Percentiles rank a stretch among this genome's conserved stretches.
Evolutionary conservation across 2,797 vertebrate species (phyloP).

Genomic region (Fistularia tabacaria): DNA sequence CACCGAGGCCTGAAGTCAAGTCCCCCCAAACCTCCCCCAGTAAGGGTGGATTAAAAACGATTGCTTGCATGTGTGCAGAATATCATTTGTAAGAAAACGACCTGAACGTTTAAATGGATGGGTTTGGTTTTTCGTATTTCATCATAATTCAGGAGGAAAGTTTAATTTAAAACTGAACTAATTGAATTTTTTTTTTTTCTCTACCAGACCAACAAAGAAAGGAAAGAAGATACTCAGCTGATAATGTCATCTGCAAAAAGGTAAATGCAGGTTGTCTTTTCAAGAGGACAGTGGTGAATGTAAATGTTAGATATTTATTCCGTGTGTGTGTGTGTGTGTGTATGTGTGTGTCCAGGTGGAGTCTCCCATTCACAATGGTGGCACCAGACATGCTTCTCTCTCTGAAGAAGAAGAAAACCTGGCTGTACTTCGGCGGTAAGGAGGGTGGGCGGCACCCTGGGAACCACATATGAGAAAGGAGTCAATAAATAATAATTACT

Average conservation of each 20-base stretch:
- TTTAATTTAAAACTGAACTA: no score
- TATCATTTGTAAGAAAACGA: no score
- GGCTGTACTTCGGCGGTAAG: constrained; percentile 87
- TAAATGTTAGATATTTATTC: no score
- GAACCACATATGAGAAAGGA: background rate
- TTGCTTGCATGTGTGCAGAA: no score
- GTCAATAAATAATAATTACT: no score
- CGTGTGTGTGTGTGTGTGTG: no score
- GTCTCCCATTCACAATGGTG: constrained; percentile 67
- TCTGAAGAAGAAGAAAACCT: constrained; percentile 94
- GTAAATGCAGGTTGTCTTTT: constrained; percentile 30
- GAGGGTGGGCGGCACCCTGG: background rate
- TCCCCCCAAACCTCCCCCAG: constrained; percentile 84
- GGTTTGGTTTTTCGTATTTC: background rate
- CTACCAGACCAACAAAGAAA: constrained; percentile 69
- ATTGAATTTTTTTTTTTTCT: background rate
- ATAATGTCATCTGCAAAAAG: constrained; percentile 74
- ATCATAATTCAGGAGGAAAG: background rate
- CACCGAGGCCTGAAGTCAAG: constrained; percentile 92
- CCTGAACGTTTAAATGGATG: no score
- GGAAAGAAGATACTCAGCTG: constrained; percentile 70
- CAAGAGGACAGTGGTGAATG: background rate
- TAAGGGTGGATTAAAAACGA: constrained; percentile 38
- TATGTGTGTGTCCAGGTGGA: constrained; percentile 72
- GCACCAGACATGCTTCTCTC: constrained; percentile 77